Base-by-base conservation (phyloP, 2,797 vertebrate genomes). In the Emydoidea blandingii region DNA sequence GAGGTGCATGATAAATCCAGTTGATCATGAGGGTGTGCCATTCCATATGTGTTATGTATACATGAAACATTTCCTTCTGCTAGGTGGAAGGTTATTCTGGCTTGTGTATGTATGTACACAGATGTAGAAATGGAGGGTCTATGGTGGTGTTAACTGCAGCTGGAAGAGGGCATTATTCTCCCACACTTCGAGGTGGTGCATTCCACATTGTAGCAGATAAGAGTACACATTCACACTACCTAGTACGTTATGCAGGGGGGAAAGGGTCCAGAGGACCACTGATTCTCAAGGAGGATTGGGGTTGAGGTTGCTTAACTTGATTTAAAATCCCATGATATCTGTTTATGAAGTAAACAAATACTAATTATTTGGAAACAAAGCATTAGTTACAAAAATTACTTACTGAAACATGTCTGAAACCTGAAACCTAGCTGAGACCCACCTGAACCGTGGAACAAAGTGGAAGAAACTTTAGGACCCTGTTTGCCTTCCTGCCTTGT, bases 371-470 rank as follows among this genome's bases (percentile, higher is more conserved):
- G 85, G 85, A 90, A 74, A 47, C 76, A 82, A 65, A 87, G 5
- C 15, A 90, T 79, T 5, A n/a, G 31, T 31, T 47, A n/a, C 79
- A 37, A 79, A 8, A 83, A 12, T 90, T 90, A 21, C 3, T 62
- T 91, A 25, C 47, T 82, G 37, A 87, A 85, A 49, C 41, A 19
- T 59, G 15, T 5, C 49, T 83, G 5, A 18, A 86, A 47, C 72
- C 12, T 21, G 74, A 91, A 84, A 8, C 11, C 4, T 49, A 87
- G 47, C 29, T 86, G 34, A 74, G 54, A 14, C 0, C 0, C 68
- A 12, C 27, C 41, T 74, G 68, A 87, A 6, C 87, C 68, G 50
- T 80, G 88, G 65, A 88, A 57, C 85, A 5, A 94, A 88, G 27
- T 19, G 4, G 5, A 4, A 85, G 62, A 90, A 29, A 15, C 74